phyloP scores from a whole-genome alignment of 2,888 invertebrate species.

The Lomographa bimaculata region DNA sequence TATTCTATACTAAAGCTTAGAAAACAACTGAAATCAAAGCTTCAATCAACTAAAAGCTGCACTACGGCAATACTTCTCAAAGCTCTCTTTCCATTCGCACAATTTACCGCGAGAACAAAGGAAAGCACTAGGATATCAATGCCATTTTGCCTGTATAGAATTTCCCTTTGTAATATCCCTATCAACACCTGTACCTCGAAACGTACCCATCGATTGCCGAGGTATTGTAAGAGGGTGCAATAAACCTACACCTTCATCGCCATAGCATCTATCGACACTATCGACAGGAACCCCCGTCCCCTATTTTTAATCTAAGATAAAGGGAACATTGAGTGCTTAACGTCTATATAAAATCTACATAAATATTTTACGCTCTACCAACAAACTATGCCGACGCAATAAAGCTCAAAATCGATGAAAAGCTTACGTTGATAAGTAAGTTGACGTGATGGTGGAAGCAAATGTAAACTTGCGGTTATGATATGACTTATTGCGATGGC shows the following conservation, averaged over 20 bases:
- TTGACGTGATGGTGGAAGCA: constrained; percentile 17
- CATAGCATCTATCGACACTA: constrained; percentile 39
- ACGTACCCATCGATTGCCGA: not conserved
- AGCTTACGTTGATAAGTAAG: constrained; percentile 3
- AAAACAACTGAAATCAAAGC: too few relatives aligned
- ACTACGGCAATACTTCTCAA: too few relatives aligned
- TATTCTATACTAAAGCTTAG: too few relatives aligned
- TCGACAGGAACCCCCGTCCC: constrained; percentile 46
- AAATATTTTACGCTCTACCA: constrained; percentile 23
- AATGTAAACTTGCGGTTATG: constrained; percentile 19
- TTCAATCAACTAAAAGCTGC: too few relatives aligned
- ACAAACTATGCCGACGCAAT: constrained; percentile 1
- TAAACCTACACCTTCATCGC: constrained; percentile 35
- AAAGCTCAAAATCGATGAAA: constrained; percentile 11
- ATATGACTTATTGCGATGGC: constrained; percentile 9
- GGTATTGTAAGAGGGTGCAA: constrained; percentile 22
- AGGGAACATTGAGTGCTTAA: constrained; percentile 79
- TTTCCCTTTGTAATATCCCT: constrained; percentile 4
- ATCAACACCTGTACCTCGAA: constrained; percentile 1
- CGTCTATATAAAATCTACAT: constrained; percentile 52
- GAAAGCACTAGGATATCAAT: too few relatives aligned
- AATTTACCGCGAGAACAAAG: too few relatives aligned
- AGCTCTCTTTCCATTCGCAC: too few relatives aligned
- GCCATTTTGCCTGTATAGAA: too few relatives aligned
- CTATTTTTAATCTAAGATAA: constrained; percentile 81